Base-by-base conservation (phyloP, 2,888 invertebrate species). In the Cyclophora albipunctata region DNA sequence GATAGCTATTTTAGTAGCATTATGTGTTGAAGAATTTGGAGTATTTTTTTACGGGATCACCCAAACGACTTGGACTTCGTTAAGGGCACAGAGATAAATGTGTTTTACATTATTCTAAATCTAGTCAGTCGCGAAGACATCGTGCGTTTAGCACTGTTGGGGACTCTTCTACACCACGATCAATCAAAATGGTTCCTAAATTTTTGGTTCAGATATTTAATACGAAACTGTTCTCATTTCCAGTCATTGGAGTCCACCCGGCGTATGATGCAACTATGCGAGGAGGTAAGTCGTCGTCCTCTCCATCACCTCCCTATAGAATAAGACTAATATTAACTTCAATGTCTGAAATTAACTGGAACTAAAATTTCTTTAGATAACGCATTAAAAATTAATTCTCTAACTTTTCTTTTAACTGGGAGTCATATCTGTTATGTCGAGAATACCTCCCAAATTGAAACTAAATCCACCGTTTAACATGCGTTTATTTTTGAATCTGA, bases 181-280 rank as follows among this genome's bases (percentile, higher is more conserved):
- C 1, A 20, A 20, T 20, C 20, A 20, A 20, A 20, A 20, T 20
- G 20, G 20, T 20, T 20, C 20, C 20, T 20, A 1, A 20, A 20
- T 20, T 20, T 20, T 20, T 20, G 20, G 20, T 20, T 20, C 20
- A 20, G 20, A 20, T 20, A 20, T 20, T 20, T 20, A 20, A 20
- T 20, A 20, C 20, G 20, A 20, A 20, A 20, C 20, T 20, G 20
- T 20, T 20, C 20, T 20, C 20, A 75, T 94, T 94, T 78, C 20
- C 91, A 95, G 96, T 96, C 97, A 48, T 83, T 97, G 92, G 96
- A 96, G 82, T 95, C 96, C 74, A 97, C 96, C 60, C 91, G 97
- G 75, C 95, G 96, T 71, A 97, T 97, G 97, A 91, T 96, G 90
- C 91, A 93, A 67, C 91, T 96, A 87, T 96, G 96, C 84, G 97